Percentiles rank a stretch among this genome's conserved stretches.
Evolutionary conservation across 2,113 vertebrate genomes (phyloP).

Genomic region (Microcebus murinus): DNA sequence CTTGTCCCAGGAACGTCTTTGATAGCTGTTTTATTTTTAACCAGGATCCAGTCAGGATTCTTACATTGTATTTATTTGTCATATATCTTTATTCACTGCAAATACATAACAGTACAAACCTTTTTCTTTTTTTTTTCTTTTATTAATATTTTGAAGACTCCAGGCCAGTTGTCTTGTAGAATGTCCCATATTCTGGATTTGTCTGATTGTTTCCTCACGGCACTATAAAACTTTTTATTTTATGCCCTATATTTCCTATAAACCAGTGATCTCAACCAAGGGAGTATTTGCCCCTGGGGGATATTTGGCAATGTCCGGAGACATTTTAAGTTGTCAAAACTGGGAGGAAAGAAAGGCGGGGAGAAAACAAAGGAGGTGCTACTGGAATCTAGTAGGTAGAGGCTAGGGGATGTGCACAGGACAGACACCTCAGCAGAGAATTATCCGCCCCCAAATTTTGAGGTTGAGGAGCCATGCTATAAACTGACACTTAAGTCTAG

Average conservation of each 20-base stretch:
- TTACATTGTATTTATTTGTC: neutral
- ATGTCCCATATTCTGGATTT: neutral
- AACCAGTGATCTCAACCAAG: neutral
- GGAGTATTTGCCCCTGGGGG: neutral
- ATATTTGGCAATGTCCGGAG: too few relatives aligned
- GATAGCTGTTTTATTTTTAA: neutral
- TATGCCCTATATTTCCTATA: neutral
- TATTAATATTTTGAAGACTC: neutral
- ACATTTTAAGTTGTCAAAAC: neutral
- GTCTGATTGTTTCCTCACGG: neutral
- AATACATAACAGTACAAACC: neutral
- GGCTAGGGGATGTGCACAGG: neutral
- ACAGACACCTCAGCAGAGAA: neutral
- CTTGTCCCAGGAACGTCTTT: neutral
- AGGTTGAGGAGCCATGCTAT: neutral
- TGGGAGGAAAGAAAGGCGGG: neutral
- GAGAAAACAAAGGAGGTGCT: neutral
- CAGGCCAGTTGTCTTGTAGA: neutral
- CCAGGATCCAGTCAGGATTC: neutral
- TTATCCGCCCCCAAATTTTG: neutral
- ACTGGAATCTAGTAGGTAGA: neutral
- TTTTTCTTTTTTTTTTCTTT: neutral
- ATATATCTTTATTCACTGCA: neutral
- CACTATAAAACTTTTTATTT: neutral
- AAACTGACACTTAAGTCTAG: neutral